A percentile compares a stretch with the other conserved stretches of the same genome.
These are phyloP conservation scores for Spodoptera picta DNA, from an alignment of 2,888 invertebrate species.

Conservation along the genomic window DNA sequence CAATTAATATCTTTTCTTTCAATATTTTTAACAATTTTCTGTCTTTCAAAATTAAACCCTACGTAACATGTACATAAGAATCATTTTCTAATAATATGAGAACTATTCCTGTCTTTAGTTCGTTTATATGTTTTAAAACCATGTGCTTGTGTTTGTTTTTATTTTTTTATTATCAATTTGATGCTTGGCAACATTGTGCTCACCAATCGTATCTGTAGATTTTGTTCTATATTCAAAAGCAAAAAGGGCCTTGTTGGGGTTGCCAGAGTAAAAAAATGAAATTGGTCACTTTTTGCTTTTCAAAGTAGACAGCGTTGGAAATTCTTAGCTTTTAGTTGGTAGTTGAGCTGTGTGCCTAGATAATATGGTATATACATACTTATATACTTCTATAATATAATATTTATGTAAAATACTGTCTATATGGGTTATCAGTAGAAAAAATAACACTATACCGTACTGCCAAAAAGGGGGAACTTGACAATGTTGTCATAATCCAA, in stretches of 20 bases:
- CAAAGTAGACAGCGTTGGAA: slow-evolving; percentile 76
- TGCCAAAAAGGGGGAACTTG: slow-evolving; percentile 64
- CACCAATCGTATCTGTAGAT: slow-evolving; percentile 73
- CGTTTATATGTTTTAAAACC: slow-evolving; percentile 68
- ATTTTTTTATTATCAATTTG: slow-evolving; percentile 87
- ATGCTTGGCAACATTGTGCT: slow-evolving; percentile 89
- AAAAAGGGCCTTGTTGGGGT: slow-evolving; percentile 74
- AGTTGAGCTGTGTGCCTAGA: slow-evolving; percentile 79
- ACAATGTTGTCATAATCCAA: slow-evolving; percentile 87
- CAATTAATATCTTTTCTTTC: too few species aligned
- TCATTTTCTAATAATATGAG: slow-evolving; percentile 51
- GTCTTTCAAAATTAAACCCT: too few species aligned
- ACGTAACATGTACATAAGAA: too few species aligned
- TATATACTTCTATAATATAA: slow-evolving; percentile 63
- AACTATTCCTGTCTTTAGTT: slow-evolving; percentile 53
- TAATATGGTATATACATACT: slow-evolving; percentile 61
- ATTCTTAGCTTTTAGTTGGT: slow-evolving; percentile 81
- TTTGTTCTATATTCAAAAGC: slow-evolving; percentile 70
- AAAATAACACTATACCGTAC: slow-evolving; percentile 51
- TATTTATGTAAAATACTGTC: slow-evolving; percentile 69
- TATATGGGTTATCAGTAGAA: slow-evolving; percentile 61
- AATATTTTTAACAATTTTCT: too few species aligned
- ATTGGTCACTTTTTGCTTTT: slow-evolving; percentile 80
- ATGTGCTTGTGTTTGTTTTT: slow-evolving; percentile 86
- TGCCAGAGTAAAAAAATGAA: slow-evolving; percentile 46